These are phyloP conservation scores for Trinectes maculatus DNA, from an alignment of 2,113 vertebrate genomes.

Conservation along the genomic window DNA sequence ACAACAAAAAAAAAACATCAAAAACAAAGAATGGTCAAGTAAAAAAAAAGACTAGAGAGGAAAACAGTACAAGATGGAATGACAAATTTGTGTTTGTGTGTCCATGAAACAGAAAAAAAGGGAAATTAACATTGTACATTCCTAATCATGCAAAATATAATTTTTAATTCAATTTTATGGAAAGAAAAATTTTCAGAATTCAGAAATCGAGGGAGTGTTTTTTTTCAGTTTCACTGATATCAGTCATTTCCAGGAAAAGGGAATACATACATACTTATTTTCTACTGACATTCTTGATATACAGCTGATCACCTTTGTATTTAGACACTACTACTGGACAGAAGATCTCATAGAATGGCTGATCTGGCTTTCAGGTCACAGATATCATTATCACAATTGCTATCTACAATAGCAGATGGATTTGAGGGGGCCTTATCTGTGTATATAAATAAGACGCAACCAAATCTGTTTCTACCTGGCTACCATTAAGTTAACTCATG, in stretches of 20 bases:
- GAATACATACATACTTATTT: conserved; percentile 49
- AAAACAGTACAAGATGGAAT: conserved; percentile 67
- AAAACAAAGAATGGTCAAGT: conserved; percentile 69
- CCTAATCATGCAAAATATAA: conserved; percentile 80
- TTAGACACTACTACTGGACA: conserved; percentile 52
- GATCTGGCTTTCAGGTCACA: conserved; percentile 47
- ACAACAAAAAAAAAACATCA: conserved; percentile 76
- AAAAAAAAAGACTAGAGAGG: conserved; percentile 47
- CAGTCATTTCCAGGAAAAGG: conserved; percentile 47
- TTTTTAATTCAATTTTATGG: conserved; percentile 74
- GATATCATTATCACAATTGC: conserved; percentile 53
- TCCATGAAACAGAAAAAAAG: conserved; percentile 43
- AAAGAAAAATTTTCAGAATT: conserved; percentile 63
- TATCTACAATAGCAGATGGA: conserved; percentile 64
- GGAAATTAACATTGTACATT: conserved; percentile 72
- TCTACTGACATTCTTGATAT: conserved; percentile 59
- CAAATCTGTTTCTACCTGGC: conserved; percentile 52
- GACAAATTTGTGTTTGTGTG: conserved; percentile 55
- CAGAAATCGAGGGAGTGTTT: conserved; percentile 37
- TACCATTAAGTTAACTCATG: conserved; percentile 58
- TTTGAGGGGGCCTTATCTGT: conserved; percentile 42
- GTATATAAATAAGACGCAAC: conserved; percentile 51
- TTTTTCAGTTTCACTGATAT: conserved; percentile 33
- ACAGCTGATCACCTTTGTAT: conserved; percentile 57
- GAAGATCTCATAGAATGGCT: conserved; percentile 53